phyloP scores from a whole-genome alignment of 2,888 invertebrate genomes.

The Biston betularia region DNA sequence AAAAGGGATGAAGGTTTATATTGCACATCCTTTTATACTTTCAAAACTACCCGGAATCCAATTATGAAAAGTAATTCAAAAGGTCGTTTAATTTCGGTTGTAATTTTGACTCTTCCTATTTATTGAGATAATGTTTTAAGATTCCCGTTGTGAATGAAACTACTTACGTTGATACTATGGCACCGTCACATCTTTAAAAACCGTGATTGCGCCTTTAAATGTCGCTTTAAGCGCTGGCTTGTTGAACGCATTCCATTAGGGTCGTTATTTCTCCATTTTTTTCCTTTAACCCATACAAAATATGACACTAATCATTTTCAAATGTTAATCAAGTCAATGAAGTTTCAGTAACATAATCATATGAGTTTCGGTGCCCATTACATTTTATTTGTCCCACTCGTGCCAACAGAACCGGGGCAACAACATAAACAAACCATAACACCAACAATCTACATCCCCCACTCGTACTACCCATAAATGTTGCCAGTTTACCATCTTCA shows the following conservation, averaged over 20 bases:
- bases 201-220: no score
- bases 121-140: neutral
- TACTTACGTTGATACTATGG: no score
- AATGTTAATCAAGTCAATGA: neutral
- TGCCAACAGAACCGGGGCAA: constrained; percentile 26
- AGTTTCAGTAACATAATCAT: constrained; percentile 25
- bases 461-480: constrained; percentile 31
- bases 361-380: constrained; percentile 19
- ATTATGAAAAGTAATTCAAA: constrained; percentile 42
- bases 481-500: constrained; percentile 33
- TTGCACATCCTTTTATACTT: constrained; percentile 41
- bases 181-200: no score
- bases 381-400: constrained; percentile 27
- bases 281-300: no score
- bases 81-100: constrained; percentile 2
- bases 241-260: no score
- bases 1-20: constrained; percentile 47
- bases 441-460: constrained; percentile 29
- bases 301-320: neutral
- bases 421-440: constrained; percentile 33
- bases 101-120: neutral
- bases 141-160: neutral
- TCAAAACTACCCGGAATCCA: constrained; percentile 44
- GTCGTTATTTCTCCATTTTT: no score
- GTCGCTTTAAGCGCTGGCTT: no score